Evolutionary conservation across 1,140 invertebrate species (phyloP), one percentile per base, ranked within the genome.

Genomic region (Achatina immaculata): DNA sequence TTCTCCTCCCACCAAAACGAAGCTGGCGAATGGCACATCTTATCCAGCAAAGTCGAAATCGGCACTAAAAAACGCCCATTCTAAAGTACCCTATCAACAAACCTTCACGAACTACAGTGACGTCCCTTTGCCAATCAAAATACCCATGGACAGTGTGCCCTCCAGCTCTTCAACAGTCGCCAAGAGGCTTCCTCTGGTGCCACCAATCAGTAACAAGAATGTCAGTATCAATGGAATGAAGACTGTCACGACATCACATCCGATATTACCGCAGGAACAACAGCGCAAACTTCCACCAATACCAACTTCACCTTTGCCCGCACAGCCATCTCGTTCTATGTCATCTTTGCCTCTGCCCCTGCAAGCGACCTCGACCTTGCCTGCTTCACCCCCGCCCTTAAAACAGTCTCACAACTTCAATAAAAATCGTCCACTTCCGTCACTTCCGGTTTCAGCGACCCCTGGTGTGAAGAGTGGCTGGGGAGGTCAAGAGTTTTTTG

Each of bases 371-470:
- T 31, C 51, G 1, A 51, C 42, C 16, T 9, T 38, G 14, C 31
- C 31, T 21, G 31, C 69, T 7, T 19, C 40, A 72, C 31, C 69
- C 69, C 69, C 69, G 40, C 28, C 65, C 14, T 11, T 28, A 11
- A 34, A 34, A n/a, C 51, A 16, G n/a, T n/a, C n/a, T n/a, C 9
- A 71, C 24, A 21, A 28, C 21, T 7, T 16, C 1, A 66, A 78
- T 38, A 78, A 68, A 36, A 68, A 68, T 40, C 43, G 76, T 1
- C 76, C 76, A 16, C 65, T 78, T 0, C 76, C 76, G n/a, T 31
- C 58, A 1, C n/a, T 48, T n/a, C 76, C 76, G 1, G 11, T 2
- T 9, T 11, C 0, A 1, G n/a, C 9, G 1, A 16, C 45, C 6
- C 9, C 34, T 4, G 34, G n/a, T 31, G 21, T 45, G 24, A 36